Evolutionary conservation across 2,888 invertebrate genomes (phyloP), one percentile per base, ranked within the genome.

Genomic region (Drosophila lacicola): DNA sequence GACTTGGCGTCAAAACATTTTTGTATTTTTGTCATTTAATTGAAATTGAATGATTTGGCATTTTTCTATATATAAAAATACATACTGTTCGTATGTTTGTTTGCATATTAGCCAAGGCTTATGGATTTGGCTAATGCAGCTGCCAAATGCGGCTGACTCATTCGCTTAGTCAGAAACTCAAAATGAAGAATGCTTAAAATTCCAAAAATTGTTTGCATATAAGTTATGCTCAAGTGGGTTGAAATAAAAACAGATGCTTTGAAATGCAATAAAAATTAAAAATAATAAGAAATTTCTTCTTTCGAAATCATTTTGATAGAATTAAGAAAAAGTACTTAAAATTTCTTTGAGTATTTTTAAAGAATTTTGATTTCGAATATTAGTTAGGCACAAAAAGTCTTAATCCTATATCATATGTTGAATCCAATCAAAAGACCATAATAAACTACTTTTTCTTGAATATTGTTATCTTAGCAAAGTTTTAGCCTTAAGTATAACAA

Each of bases 1-100:
- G 74, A 80, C 70, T 84, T 79, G 85, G 77, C 89, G 82, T 87
- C 88, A 85, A 89, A 87, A 89, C 74, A 89, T 72, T 87, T 89
- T 69, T 76, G 67, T 76, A 71, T 70, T 53, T 74, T 82, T 84
- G 76, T 80, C 89, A 71, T 89, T 84, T 85, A 84, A 89, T 87
- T 85, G 77, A 87, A 85, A 79, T 81, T 76, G 76, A 85, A 85
- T 89, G 84, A 85, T 70, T 70, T 76, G 51, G 89, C 84, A 81
- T 41, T 73, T 88, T 73, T 58, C 19, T 10, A 34, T 41, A 57
- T n/a, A 14, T 36, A 49, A 33, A 25, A 17, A 17, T 19, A 17
- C 1, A 25, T 47, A 51, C n/a, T 50, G 25, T 56, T 42, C 19
- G 45, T 54, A 68, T 46, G 54, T 50, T 42, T 51, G 50, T 49